phyloP scores from a whole-genome alignment of 2,888 invertebrate genomes.

The Dryobotodes eremita region DNA sequence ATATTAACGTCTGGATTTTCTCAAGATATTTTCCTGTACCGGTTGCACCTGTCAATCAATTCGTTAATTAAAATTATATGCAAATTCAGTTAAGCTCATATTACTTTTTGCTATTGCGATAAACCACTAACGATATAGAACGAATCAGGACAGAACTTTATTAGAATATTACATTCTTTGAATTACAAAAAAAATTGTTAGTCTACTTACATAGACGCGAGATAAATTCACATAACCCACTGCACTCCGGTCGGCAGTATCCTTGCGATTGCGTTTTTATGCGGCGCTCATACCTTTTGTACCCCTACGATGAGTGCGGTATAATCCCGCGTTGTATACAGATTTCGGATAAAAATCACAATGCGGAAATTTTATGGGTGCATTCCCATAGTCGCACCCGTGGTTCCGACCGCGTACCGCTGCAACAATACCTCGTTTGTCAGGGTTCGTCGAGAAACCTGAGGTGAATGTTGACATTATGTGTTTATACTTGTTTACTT shows the following conservation, averaged over 20 bases:
- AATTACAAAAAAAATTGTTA: not conserved
- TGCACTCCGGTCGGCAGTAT: slow-evolving; percentile 62
- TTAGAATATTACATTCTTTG: not conserved
- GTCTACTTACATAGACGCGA: slow-evolving; percentile 59
- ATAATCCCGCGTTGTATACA: slow-evolving; percentile 70
- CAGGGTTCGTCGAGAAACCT: slow-evolving; percentile 84
- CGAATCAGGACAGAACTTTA: not conserved
- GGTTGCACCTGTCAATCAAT: slow-evolving; percentile 46
- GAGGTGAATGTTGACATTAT: slow-evolving; percentile 76
- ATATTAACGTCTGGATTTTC: slow-evolving; percentile 48
- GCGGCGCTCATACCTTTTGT: slow-evolving; percentile 75
- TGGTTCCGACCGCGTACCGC: slow-evolving; percentile 69
- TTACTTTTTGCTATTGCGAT: slow-evolving; percentile 9
- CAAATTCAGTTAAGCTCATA: not conserved
- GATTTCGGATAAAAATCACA: slow-evolving; percentile 83
- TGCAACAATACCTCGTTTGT: slow-evolving; percentile 87
- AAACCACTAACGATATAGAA: slow-evolving; percentile 8
- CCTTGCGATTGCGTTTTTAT: slow-evolving; percentile 72
- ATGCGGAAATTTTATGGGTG: slow-evolving; percentile 84
- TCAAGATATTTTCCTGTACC: slow-evolving; percentile 42
- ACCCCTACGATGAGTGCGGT: slow-evolving; percentile 74
- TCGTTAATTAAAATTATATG: slow-evolving; percentile 33
- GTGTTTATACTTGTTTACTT: slow-evolving; percentile 70
- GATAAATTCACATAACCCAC: slow-evolving; percentile 44
- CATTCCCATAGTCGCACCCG: slow-evolving; percentile 81